Percentiles rank a stretch among this genome's conserved stretches.
Evolutionary conservation across 2,888 invertebrate genomes (phyloP).

Genomic region (Polymixis flavicincta): DNA sequence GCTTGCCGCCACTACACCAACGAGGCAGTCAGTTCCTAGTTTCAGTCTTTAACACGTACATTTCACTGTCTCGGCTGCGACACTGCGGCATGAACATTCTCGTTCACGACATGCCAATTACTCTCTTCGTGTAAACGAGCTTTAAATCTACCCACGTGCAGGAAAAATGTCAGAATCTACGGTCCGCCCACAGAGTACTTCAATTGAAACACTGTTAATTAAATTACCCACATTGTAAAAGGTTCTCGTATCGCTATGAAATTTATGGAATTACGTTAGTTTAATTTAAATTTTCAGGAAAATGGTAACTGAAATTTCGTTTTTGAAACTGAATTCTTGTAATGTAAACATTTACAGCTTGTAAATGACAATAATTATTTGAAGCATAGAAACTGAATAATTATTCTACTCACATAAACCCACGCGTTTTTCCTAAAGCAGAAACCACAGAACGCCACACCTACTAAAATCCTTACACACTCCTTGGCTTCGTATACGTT

Average conservation of each 20-base stretch:
- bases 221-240: constrained; percentile 7
- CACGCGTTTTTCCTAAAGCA: background rate
- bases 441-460: background rate
- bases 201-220: constrained; percentile 9
- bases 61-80: background rate
- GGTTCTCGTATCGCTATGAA: background rate
- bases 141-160: constrained; percentile 25
- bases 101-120: background rate
- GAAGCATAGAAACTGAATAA: background rate
- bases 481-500: background rate
- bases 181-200: constrained; percentile 6
- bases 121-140: background rate
- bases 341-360: background rate
- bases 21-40: background rate
- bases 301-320: background rate
- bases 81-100: background rate
- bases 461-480: background rate
- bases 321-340: no score
- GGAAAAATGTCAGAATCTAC: constrained; percentile 13
- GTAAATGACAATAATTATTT: background rate
- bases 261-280: background rate
- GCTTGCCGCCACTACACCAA: no score
- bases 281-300: background rate
- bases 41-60: background rate
- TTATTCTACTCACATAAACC: background rate